Percentiles rank a stretch among this genome's conserved stretches.
Evolutionary conservation across 1,140 invertebrate genomes (phyloP).

Genomic region (Lordiphosa clarofinis): DNA sequence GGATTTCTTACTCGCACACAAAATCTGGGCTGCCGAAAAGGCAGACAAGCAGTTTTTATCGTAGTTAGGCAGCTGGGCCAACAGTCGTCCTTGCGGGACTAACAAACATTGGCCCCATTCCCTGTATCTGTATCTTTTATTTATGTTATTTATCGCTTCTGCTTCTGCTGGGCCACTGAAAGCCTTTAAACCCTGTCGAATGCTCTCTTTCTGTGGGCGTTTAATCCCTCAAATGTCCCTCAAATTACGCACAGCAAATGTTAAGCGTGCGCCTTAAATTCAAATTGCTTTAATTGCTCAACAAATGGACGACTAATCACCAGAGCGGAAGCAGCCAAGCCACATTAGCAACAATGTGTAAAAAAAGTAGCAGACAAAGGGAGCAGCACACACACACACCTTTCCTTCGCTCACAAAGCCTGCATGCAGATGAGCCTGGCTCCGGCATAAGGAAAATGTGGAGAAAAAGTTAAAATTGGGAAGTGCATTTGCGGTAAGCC

Average conservation of each 20-base stretch:
- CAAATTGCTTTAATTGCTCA: conserved; percentile 68
- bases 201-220: conserved; percentile 19
- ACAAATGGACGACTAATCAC: conserved; percentile 65
- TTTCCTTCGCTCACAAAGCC: conserved; percentile 14
- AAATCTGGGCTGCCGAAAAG: conserved; percentile 50
- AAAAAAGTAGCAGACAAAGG: conserved; percentile 63
- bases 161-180: conserved; percentile 40
- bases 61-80: conserved; percentile 70
- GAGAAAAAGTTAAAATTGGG: conserved; percentile 36
- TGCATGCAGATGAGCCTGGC: conserved; percentile 57
- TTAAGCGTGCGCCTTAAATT: conserved; percentile 66
- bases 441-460: conserved; percentile 21
- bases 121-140: conserved; percentile 56
- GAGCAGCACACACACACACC: conserved; percentile 27
- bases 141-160: conserved; percentile 71
- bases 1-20: conserved; percentile 52
- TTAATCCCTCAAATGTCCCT: conserved; percentile 56
- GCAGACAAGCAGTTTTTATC: conserved; percentile 60
- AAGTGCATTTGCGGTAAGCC: conserved; percentile 67
- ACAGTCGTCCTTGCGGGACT: conserved; percentile 57
- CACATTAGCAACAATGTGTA: conserved; percentile 59
- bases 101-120: conserved; percentile 61
- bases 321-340: conserved; percentile 30
- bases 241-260: conserved; percentile 64
- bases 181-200: conserved; percentile 54